These are phyloP conservation scores for Myotis findleyi DNA, from an alignment of 2,797 vertebrate genomes.

Conservation along the genomic window DNA sequence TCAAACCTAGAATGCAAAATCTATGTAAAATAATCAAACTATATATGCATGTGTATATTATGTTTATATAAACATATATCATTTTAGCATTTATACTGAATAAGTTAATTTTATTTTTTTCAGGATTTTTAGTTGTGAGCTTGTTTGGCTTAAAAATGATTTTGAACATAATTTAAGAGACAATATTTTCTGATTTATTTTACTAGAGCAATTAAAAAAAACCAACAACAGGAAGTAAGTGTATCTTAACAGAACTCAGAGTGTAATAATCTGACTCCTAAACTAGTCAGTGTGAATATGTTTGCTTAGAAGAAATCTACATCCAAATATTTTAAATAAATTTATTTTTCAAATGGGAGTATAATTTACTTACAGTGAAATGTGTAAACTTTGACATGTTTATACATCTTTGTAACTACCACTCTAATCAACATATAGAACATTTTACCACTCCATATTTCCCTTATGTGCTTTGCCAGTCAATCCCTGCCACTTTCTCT, in stretches of 20 bases:
- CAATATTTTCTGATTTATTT: conserved; percentile 40
- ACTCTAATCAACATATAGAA: neutral
- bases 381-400: neutral
- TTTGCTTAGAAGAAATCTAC: conserved; percentile 4
- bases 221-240: neutral
- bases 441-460: neutral
- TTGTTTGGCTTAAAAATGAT: neutral
- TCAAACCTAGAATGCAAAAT: conserved; percentile 8
- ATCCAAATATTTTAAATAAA: conserved; percentile 27
- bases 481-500: neutral
- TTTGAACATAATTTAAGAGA: conserved; percentile 20
- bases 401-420: neutral
- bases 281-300: neutral
- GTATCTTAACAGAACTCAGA: neutral
- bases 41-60: neutral
- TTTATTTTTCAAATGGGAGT: neutral
- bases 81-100: conserved; percentile 7
- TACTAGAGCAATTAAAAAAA: neutral
- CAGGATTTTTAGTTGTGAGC: neutral
- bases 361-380: neutral
- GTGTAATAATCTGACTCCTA: neutral
- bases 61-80: neutral
- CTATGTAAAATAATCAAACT: neutral
- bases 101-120: neutral
- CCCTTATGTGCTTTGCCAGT: neutral